Base-by-base conservation (phyloP, 1,140 invertebrate genomes). In the Drosophila bocqueti region DNA sequence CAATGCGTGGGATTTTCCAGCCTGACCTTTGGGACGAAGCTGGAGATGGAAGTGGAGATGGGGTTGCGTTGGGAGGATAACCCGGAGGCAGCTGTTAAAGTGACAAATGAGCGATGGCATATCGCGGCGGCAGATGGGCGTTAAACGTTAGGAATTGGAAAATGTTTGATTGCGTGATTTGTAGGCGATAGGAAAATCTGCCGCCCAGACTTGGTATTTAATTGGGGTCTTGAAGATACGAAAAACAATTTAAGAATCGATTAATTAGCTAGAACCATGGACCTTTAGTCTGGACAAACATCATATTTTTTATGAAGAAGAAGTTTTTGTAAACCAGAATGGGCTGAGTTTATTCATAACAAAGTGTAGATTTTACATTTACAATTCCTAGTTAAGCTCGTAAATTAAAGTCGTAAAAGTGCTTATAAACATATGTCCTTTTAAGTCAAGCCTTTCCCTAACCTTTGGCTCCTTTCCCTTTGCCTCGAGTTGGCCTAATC, bases 91-190 rank as follows among this genome's bases (percentile, higher is more conserved):
- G 55, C 75, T 69, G 75, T 76, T 78, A 71, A 69, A 71, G 83
- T 83, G 84, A 87, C 83, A 86, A 86, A 86, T 83, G 77, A 81
- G 76, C 73, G 80, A 89, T 89, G 84, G 69, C 76, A 45, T 68
- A 89, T 89, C 83, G 61, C 64, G 55, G 61, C 64, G 55, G 72
- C 82, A 69, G 62, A 68, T 38, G 65, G 45, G 65, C 46, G 50
- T 54, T 42, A 81, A 85, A 73, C 58, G 76, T 52, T 69, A 15
- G 54, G 29, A 42, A 40, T 50, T 42, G 46, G 46, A 38, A 46
- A 65, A 58, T 31, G 45, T 65, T 66, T 40, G 34, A 46, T 38
- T 55, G 52, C 52, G 52, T 55, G 52, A 38, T 38, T 55, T n/a
- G 54, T 3, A 16, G 11, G n/a, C 4, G 24, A 43, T 42, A 10